Evolutionary conservation across 2,888 invertebrate species (phyloP).

Genomic region (Calameuta idolon): DNA sequence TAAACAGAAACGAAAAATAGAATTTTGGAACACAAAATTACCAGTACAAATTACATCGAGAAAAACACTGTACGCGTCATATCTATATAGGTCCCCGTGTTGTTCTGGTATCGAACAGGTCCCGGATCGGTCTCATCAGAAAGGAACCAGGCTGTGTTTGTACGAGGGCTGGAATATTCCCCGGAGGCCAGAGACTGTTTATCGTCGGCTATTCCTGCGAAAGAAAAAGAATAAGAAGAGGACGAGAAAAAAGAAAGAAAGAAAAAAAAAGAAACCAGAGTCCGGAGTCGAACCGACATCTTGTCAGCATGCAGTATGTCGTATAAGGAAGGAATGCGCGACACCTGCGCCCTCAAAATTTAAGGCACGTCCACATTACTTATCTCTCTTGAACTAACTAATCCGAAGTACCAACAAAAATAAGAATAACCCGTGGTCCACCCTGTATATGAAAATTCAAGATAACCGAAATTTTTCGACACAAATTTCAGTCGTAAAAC

Average conservation of each 20-base stretch:
- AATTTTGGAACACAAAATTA: neutral
- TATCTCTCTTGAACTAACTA: neutral
- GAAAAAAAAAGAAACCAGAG: conserved; percentile 11
- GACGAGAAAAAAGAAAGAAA: neutral
- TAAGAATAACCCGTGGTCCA: neutral
- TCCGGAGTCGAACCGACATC: conserved; percentile 13
- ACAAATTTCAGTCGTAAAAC: no score
- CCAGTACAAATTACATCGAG: neutral
- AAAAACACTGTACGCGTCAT: neutral
- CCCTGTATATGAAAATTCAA: neutral
- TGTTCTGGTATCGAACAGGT: neutral
- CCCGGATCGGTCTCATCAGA: neutral
- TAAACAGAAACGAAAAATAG: neutral
- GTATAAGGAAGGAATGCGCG: conserved; percentile 27
- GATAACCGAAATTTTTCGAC: neutral
- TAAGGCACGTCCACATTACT: neutral
- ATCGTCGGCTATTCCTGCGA: neutral
- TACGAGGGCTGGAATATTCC: neutral
- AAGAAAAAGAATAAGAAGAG: neutral
- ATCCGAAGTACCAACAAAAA: neutral
- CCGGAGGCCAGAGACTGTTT: neutral
- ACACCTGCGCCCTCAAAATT: conserved; percentile 25
- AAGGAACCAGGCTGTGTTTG: neutral
- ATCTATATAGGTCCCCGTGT: neutral
- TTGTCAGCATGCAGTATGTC: conserved; percentile 26